phyloP scores from a whole-genome alignment of 2,888 invertebrate genomes.

The Eupithecia abbreviata region DNA sequence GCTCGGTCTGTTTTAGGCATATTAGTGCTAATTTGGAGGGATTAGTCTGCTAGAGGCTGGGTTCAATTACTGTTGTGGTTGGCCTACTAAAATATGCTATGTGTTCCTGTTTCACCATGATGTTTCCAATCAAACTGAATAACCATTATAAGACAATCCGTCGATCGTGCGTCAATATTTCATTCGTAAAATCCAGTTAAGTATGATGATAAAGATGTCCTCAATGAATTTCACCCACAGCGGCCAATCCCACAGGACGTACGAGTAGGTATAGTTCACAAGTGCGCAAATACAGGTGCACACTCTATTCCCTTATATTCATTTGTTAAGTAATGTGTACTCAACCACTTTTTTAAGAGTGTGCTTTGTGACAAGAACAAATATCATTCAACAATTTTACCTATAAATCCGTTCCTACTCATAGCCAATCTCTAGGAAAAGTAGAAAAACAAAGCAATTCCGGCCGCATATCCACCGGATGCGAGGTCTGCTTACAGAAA shows the following conservation, averaged over 20 bases:
- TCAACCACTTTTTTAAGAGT: background rate
- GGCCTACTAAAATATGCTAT: slow-evolving; percentile 20
- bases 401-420: background rate
- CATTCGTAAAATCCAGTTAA: background rate
- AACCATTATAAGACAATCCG: background rate
- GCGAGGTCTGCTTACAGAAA: slow-evolving; percentile 60
- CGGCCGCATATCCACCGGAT: slow-evolving; percentile 61
- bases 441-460: slow-evolving; percentile 75
- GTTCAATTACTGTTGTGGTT: slow-evolving; percentile 37
- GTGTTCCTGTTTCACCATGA: slow-evolving; percentile 4
- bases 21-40: slow-evolving; percentile 62
- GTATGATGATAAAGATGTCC: background rate
- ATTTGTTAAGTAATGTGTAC: background rate
- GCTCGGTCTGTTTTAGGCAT: slow-evolving; percentile 61
- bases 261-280: background rate
- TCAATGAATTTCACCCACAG: background rate
- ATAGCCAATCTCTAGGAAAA: slow-evolving; percentile 21
- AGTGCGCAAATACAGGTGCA: background rate
- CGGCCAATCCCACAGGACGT: background rate
- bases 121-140: background rate
- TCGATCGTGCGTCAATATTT: background rate
- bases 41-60: slow-evolving; percentile 48
- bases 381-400: background rate
- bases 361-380: background rate
- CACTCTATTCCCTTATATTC: background rate